Conservation (phyloP, 2,888 invertebrate species). For the Drosophila conformis region DNA sequence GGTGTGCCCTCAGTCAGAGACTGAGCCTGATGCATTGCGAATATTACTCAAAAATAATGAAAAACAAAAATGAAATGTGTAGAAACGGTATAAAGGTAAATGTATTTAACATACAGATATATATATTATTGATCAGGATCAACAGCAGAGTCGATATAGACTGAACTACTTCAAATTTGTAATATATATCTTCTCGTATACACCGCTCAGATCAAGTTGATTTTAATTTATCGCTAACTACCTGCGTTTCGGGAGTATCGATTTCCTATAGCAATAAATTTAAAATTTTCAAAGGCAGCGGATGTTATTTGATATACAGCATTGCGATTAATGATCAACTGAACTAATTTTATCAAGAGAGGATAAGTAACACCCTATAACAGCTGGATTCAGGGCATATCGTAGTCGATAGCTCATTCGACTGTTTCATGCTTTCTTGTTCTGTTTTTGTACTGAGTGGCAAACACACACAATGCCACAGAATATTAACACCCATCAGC, state of each 20-base stretch:
- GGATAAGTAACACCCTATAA: neutral
- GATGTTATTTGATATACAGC: too few relatives aligned
- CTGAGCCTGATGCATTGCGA: conserved; percentile 74
- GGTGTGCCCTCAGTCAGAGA: conserved; percentile 11
- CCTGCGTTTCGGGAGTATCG: neutral
- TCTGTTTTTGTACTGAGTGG: neutral
- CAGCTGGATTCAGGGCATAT: neutral
- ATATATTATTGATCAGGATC: neutral
- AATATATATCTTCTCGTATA: neutral
- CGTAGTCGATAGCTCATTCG: neutral
- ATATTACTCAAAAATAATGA: conserved; percentile 78
- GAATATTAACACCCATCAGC: conserved; percentile 68
- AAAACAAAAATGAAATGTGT: conserved; percentile 15
- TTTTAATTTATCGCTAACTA: too few relatives aligned
- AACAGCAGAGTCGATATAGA: neutral
- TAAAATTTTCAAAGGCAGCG: too few relatives aligned
- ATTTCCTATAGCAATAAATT: too few relatives aligned
- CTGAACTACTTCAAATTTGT: neutral
- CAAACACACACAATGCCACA: conserved; percentile 19
- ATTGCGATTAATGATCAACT: neutral
- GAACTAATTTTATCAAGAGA: neutral
- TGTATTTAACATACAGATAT: neutral
- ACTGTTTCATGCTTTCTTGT: neutral
- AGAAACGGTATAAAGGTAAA: neutral
- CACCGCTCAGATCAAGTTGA: too few relatives aligned